Base-by-base conservation (phyloP, 2,113 vertebrate species). In the pig (Sus scrofa) region DNA sequence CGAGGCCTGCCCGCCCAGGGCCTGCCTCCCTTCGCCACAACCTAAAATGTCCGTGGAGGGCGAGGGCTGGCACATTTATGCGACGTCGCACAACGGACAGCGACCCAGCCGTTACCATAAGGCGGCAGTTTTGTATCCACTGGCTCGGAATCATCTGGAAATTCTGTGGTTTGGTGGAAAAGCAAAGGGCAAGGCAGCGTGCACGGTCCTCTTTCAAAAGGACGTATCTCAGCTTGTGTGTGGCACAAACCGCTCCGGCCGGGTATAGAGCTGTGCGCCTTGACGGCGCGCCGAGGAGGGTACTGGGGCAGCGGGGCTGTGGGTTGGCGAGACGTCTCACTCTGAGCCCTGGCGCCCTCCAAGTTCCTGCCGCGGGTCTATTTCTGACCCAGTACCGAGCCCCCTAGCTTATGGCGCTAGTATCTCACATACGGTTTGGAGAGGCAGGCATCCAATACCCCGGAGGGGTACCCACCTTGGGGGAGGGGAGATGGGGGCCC, bases 81-180 rank as follows among this genome's bases (percentile, higher is more conserved):
- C 44, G 70, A 37, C 54, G 2, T 6, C 44, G 2, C 92, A 85
- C 58, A 78, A 11, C 22, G 37, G 95, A 52, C 70, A 88, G 30
- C 62, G 9, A 63, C 89, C 75, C 89, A 83, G 89, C 92, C 91
- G 86, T n/a, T 90, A 60, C 73, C 32, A 92, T 58, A 65, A 77
- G 22, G 70, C 6, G 0, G 81, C 44, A 65, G 62, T 62, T 78
- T 77, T 6, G 7, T 30, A 58, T 16, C 86, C 81, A 22, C 54
- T 7, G 52, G 73, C 32, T 70, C 1, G 0, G 27, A 95, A 84
- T 71, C 90, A 7, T 95, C 90, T 87, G 93, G 71, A 77, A 91
- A 96, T 82, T 63, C 30, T 63, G 77, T 19, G 19, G 15, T 90
- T 87, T 65, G 44, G 27, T 7, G 20, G 52, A 89, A 86, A 95